Evolutionary conservation across 2,888 invertebrate genomes (phyloP).

Genomic region (Caenorhabditis afra): DNA sequence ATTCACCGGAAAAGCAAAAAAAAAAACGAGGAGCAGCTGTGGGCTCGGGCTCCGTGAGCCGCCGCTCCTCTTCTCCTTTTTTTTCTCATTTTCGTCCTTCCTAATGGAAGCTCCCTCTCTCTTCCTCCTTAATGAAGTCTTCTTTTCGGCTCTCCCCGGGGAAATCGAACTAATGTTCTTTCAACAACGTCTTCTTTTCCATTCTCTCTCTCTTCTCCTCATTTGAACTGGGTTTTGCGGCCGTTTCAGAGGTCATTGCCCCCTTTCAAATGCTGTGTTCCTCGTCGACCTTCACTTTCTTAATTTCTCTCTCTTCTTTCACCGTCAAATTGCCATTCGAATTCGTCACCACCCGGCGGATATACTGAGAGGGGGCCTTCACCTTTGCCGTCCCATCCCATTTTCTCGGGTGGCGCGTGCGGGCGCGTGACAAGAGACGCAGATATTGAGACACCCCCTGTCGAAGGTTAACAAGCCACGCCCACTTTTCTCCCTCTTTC

Average conservation of each 20-base stretch:
- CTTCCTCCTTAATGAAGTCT: slow-evolving; percentile 53
- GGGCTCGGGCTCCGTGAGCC: not conserved
- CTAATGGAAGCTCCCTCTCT: slow-evolving; percentile 10
- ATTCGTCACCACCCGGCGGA: not conserved
- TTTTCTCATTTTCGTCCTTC: slow-evolving; percentile 5
- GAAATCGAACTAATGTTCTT: slow-evolving; percentile 57
- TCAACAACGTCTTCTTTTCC: not conserved
- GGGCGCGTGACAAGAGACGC: too few species aligned
- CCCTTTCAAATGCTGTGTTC: not conserved
- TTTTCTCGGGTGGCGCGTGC: slow-evolving; percentile 19
- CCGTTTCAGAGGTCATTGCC: not conserved
- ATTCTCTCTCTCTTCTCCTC: slow-evolving; percentile 4
- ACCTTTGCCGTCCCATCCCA: slow-evolving; percentile 4
- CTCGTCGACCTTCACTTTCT: not conserved
- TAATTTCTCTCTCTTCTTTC: not conserved
- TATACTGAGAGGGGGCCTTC: slow-evolving; percentile 11
- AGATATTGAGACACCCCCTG: too few species aligned
- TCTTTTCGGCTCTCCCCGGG: slow-evolving; percentile 15
- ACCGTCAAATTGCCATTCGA: too few species aligned
- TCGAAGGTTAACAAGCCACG: slow-evolving; percentile 15
- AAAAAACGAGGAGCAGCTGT: too few species aligned
- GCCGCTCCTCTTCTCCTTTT: not conserved
- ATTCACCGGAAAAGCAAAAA: too few species aligned
- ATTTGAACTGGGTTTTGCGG: not conserved
- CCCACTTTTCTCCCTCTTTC: not conserved